Conservation (phyloP, 2,888 invertebrate genomes). For the Platycnemis pennipes region DNA sequence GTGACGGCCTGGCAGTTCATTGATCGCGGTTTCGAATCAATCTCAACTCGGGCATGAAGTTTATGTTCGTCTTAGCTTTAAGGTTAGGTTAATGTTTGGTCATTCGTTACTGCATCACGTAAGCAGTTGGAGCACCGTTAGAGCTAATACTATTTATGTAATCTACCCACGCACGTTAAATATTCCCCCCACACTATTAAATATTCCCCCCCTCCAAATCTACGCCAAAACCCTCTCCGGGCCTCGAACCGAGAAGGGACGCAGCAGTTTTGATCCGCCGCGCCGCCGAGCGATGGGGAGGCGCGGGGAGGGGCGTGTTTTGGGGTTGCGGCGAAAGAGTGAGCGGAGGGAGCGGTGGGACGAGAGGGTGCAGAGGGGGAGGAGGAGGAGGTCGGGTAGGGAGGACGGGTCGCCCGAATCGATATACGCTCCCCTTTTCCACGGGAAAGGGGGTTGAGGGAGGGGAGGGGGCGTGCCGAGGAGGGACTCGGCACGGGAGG, state of each 20-base stretch:
- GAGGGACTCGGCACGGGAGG: neutral
- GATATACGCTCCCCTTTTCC: constrained; percentile 51
- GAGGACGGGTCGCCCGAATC: constrained; percentile 59
- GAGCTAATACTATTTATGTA: too few species aligned
- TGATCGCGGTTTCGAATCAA: too few species aligned
- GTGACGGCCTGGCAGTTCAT: too few species aligned
- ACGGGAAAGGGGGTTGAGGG: neutral
- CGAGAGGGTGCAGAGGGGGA: neutral
- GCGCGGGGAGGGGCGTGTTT: constrained; percentile 49
- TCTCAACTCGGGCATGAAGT: too few species aligned
- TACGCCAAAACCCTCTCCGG: neutral
- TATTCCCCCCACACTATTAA: too few species aligned
- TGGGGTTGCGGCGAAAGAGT: constrained; percentile 62
- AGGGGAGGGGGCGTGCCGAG: neutral
- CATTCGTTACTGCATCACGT: too few species aligned
- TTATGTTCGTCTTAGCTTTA: too few species aligned
- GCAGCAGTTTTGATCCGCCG: constrained; percentile 28
- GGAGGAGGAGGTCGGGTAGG: constrained; percentile 18
- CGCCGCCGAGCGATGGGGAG: constrained; percentile 39
- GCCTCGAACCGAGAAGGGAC: constrained; percentile 35
- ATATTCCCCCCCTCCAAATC: too few species aligned
- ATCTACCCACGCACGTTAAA: too few species aligned
- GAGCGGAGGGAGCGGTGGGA: neutral
- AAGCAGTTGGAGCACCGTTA: too few species aligned
- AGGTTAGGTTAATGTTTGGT: too few species aligned